A percentile compares a stretch with the other conserved stretches of the same genome.
phyloP scores from a whole-genome alignment of 53 echinoderm and acorn worm genomes.

The Pentamera pediparva region DNA sequence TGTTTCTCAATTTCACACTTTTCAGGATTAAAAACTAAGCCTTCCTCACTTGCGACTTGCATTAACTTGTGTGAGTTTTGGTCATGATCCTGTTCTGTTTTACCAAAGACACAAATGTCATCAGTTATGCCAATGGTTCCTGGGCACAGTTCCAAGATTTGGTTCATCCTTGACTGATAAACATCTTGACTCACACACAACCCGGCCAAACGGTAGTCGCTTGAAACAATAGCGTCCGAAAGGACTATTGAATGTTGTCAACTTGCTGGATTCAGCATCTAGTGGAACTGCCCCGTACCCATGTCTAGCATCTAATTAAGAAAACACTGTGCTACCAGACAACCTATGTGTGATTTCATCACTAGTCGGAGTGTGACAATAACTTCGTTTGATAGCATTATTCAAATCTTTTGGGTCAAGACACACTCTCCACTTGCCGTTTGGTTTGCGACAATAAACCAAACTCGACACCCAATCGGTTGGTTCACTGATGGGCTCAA shows the following conservation, averaged over 20 bases:
- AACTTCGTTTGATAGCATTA: slow-evolving; percentile 46
- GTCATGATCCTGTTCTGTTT: too few relatives aligned
- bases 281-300: slow-evolving; percentile 49
- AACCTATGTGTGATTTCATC: slow-evolving; percentile 60
- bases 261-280: slow-evolving; percentile 26
- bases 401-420: slow-evolving; percentile 71
- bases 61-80: too few relatives aligned
- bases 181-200: slow-evolving; percentile 55
- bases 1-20: too few relatives aligned
- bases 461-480: slow-evolving; percentile 39
- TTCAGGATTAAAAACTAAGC: too few relatives aligned
- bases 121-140: slow-evolving; percentile 56
- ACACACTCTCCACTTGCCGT: slow-evolving; percentile 42
- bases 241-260: slow-evolving; percentile 74
- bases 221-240: slow-evolving; percentile 54
- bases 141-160: slow-evolving; percentile 59
- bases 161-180: slow-evolving; percentile 60
- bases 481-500: slow-evolving; percentile 26
- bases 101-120: too few relatives aligned
- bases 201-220: slow-evolving; percentile 61
- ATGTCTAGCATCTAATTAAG: slow-evolving; percentile 58
- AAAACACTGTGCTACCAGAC: slow-evolving; percentile 34
- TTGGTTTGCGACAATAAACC: slow-evolving; percentile 8
- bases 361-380: slow-evolving; percentile 40
- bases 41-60: too few relatives aligned